A percentile compares a stretch with the other conserved stretches of the same genome.
phyloP scores from a whole-genome alignment of 2,888 invertebrate genomes.

The Microctonus brassicae region DNA sequence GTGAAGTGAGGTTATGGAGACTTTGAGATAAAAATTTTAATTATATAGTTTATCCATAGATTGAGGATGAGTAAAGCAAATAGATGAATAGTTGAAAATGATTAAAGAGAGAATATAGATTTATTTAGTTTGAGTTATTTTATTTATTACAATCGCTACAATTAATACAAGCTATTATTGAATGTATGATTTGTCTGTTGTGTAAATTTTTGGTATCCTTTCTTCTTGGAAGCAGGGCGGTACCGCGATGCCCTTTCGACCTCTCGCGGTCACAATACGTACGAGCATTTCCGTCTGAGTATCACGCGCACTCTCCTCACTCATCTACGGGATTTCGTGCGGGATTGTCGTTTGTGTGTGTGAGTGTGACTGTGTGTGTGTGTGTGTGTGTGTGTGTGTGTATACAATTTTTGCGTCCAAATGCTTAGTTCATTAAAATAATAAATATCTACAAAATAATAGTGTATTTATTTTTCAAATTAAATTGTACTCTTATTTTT shows the following conservation, averaged over 20 bases:
- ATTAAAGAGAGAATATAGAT: too few species aligned
- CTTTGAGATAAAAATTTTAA: not conserved
- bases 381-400: not conserved
- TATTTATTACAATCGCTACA: too few species aligned
- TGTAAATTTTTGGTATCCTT: constrained; percentile 21
- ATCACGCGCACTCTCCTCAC: constrained; percentile 34
- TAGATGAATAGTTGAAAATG: not conserved
- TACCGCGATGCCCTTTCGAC: constrained; percentile 61
- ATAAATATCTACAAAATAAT: too few species aligned
- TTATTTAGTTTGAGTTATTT: too few species aligned
- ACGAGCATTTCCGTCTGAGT: constrained; percentile 27
- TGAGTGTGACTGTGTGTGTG: too few species aligned
- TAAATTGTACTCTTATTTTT: too few species aligned
- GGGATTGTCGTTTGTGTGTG: not conserved
- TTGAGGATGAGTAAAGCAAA: not conserved
- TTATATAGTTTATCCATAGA: not conserved
- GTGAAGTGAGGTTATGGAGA: not conserved
- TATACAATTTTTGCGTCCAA: not conserved
- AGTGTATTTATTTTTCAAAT: too few species aligned
- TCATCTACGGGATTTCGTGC: constrained; percentile 20
- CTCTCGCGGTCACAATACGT: constrained; percentile 37
- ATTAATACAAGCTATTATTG: too few species aligned
- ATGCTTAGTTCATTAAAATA: too few species aligned
- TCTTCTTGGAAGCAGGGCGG: constrained; percentile 42
- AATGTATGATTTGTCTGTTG: not conserved